Evolutionary conservation across 2,113 vertebrate genomes (phyloP).

Genomic region (Marcusenius ussheri): DNA sequence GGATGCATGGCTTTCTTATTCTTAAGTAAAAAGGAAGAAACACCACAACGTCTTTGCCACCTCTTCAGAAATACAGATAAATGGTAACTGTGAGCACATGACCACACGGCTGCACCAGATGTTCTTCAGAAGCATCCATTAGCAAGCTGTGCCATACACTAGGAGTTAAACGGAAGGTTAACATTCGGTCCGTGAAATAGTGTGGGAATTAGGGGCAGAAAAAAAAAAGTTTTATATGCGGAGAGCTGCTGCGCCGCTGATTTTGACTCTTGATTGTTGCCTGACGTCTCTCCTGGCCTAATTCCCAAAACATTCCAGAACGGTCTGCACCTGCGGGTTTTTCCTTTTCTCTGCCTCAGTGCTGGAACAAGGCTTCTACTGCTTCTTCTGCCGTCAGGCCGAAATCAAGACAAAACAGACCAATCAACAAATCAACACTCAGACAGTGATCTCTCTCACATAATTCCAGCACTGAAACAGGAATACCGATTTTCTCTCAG

Average conservation of each 20-base stretch:
- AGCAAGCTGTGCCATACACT: neutral
- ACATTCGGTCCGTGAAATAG: neutral
- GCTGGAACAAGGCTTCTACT: neutral
- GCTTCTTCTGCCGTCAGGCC: neutral
- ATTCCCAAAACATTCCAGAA: neutral
- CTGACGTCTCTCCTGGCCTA: neutral
- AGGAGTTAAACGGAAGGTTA: neutral
- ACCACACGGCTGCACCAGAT: neutral
- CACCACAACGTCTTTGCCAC: neutral
- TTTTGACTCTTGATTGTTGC: neutral
- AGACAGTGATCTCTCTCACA: neutral
- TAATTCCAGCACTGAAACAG: neutral
- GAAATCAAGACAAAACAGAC: neutral
- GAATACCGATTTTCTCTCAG: neutral
- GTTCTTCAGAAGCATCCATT: constrained; percentile 1
- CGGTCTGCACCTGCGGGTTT: neutral
- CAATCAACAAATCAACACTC: neutral
- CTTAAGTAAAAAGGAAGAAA: neutral
- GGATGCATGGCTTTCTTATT: neutral
- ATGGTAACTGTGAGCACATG: neutral
- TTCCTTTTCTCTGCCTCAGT: neutral
- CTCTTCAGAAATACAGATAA: neutral
- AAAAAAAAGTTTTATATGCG: neutral
- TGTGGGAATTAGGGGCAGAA: neutral
- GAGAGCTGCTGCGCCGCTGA: neutral